phyloP scores from a whole-genome alignment of 2,797 vertebrate genomes.

The Enteromius fasciolatus region DNA sequence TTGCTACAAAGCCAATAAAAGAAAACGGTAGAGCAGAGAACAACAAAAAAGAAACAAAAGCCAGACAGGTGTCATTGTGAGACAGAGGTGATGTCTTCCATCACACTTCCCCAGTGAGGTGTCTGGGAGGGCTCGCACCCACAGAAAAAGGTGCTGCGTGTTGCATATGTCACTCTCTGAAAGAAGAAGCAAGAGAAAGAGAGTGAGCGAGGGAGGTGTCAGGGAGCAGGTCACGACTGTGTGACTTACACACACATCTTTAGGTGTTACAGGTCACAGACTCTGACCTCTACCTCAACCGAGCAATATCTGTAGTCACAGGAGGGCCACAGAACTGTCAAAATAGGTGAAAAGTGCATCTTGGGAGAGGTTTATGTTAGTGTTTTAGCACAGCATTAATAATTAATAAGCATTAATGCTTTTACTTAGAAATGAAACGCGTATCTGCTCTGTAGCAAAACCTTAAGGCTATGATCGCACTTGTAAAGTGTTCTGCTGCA shows the following conservation, averaged over 20 bases:
- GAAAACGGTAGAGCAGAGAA: neutral
- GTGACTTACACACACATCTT: constrained; percentile 21
- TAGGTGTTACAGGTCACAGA: constrained; percentile 34
- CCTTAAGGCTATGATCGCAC: constrained; percentile 8
- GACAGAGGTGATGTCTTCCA: constrained; percentile 46
- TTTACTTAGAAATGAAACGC: neutral
- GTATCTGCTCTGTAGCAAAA: neutral
- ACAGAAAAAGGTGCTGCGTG: constrained; percentile 46
- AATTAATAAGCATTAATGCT: constrained; percentile 26
- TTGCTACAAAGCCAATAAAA: neutral
- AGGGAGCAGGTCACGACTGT: constrained; percentile 9
- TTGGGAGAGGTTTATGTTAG: neutral
- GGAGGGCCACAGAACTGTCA: constrained; percentile 68
- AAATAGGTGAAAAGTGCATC: constrained; percentile 56
- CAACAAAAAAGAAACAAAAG: neutral
- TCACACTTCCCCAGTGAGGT: constrained; percentile 27
- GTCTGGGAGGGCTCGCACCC: constrained; percentile 68
- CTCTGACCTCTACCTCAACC: constrained; percentile 19
- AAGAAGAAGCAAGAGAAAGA: constrained; percentile 7
- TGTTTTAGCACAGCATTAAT: constrained; percentile 39
- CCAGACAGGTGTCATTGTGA: constrained; percentile 18
- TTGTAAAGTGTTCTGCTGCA: neutral
- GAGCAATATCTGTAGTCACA: constrained; percentile 24
- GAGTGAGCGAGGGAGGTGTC: neutral
- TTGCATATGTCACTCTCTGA: constrained; percentile 72